Conservation (phyloP, 2,888 invertebrate genomes). For the Folsomia candida region DNA sequence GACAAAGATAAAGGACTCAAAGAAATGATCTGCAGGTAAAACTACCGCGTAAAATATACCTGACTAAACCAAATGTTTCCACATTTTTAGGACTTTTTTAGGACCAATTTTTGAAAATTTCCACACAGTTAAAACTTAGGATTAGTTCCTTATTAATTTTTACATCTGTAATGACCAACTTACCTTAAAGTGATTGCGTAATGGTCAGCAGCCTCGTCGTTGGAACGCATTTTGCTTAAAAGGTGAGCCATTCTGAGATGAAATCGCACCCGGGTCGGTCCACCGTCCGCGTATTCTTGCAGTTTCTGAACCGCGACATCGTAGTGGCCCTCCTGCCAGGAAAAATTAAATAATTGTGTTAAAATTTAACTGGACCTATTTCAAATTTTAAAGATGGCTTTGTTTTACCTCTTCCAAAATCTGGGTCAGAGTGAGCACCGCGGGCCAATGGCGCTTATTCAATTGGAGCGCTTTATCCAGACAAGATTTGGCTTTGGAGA, state of each 20-base stretch:
- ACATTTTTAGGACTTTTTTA: too few relatives aligned
- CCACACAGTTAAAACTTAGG: too few relatives aligned
- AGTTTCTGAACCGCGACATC: constrained; percentile 68
- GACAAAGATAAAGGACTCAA: too few relatives aligned
- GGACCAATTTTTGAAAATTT: too few relatives aligned
- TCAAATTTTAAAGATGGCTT: too few relatives aligned
- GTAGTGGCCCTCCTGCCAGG: constrained; percentile 61
- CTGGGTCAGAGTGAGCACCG: constrained; percentile 70
- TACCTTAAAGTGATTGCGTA: constrained; percentile 67
- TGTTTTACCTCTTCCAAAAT: constrained; percentile 62
- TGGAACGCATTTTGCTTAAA: constrained; percentile 62
- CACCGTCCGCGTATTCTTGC: constrained; percentile 62
- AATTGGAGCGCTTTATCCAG: constrained; percentile 70
- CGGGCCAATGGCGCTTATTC: constrained; percentile 70
- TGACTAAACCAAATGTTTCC: too few relatives aligned
- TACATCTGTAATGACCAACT: too few relatives aligned
- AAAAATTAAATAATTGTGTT: too few relatives aligned
- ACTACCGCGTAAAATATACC: too few relatives aligned
- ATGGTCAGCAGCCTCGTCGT: constrained; percentile 68
- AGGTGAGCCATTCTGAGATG: constrained; percentile 68
- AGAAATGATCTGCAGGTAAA: too few relatives aligned
- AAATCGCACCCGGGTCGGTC: constrained; percentile 61
- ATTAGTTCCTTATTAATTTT: too few relatives aligned
- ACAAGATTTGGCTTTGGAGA: constrained; percentile 65
- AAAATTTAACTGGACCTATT: too few relatives aligned